Conservation (phyloP, 2,113 vertebrate species). For the Indicator indicator region DNA sequence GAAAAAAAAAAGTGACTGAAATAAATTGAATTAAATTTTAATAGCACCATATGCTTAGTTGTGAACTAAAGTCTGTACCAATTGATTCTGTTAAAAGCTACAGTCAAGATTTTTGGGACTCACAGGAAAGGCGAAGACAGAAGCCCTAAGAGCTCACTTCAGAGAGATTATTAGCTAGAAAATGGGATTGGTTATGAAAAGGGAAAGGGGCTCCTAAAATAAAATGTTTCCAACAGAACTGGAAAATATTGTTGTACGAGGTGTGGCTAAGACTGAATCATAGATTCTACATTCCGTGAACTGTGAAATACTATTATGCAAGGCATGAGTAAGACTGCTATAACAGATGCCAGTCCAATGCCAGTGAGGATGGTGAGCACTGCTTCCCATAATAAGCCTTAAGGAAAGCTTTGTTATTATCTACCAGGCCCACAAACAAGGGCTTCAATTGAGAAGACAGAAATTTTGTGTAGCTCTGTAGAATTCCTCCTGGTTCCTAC, state of each 20-base stretch:
- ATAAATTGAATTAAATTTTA: neutral
- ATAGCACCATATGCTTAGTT: neutral
- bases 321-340: neutral
- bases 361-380: neutral
- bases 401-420: neutral
- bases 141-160: neutral
- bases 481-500: neutral
- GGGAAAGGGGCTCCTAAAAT: neutral
- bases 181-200: neutral
- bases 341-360: neutral
- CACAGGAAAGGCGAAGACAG: neutral
- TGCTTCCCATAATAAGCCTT: rapidly evolving
- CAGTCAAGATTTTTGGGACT: neutral
- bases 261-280: neutral
- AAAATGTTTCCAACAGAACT: neutral
- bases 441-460: neutral
- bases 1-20: conserved; percentile 8
- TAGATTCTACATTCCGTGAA: neutral
- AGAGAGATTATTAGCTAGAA: neutral
- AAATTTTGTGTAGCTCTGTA: neutral
- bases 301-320: rapidly evolving
- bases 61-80: neutral
- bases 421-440: too few species aligned
- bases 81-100: neutral
- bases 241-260: neutral